phyloP scores from a whole-genome alignment of 2,113 vertebrate genomes.

The Chionodraco myersi region DNA sequence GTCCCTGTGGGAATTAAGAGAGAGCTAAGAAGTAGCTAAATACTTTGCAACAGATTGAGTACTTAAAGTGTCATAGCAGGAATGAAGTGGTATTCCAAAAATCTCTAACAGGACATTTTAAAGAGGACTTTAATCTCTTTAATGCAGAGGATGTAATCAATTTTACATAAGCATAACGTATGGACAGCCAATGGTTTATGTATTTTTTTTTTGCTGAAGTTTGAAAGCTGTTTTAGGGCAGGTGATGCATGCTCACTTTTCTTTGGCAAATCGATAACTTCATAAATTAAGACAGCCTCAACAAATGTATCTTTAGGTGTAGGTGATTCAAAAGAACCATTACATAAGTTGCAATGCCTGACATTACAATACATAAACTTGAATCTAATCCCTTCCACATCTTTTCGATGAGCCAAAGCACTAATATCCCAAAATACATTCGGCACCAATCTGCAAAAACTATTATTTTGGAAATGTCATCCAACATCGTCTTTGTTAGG shows the following conservation, averaged over 20 bases:
- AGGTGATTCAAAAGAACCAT: not conserved
- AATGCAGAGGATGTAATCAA: not conserved
- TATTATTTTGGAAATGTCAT: not conserved
- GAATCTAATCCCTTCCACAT: not conserved
- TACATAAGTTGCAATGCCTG: not conserved
- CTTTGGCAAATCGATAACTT: not conserved
- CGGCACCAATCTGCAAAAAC: not conserved
- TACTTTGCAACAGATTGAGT: too few species aligned
- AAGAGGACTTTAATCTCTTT: not conserved
- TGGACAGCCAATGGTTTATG: too few species aligned
- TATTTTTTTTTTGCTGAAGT: not conserved
- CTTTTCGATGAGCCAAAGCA: not conserved
- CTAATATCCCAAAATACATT: not conserved
- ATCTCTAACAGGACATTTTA: not conserved
- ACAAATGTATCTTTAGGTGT: not conserved
- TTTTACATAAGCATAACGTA: not conserved
- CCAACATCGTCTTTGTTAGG: not conserved
- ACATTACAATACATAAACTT: not conserved
- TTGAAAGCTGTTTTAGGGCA: too few species aligned
- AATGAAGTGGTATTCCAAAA: not conserved
- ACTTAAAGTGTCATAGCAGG: not conserved
- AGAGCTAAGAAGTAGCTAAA: not conserved
- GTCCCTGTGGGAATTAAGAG: not conserved
- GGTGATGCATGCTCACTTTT: not conserved
- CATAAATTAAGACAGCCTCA: not conserved